Evolutionary conservation across 2,797 vertebrate genomes (phyloP).

Genomic region (Mormyrus hasselquistii): DNA sequence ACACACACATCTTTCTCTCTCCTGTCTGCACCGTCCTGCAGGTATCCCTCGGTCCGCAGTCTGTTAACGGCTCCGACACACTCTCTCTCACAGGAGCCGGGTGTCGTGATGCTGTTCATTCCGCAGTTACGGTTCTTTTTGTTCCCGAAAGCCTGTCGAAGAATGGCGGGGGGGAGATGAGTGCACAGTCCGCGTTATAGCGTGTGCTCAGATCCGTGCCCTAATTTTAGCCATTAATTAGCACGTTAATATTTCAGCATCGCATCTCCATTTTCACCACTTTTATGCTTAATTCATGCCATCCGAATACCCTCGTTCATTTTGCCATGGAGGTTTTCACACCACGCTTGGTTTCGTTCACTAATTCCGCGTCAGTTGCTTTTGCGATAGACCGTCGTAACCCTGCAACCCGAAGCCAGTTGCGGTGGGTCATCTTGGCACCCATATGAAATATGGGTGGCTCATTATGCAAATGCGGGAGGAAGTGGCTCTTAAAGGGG

Average conservation of each 20-base stretch:
- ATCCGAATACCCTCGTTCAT: conserved; percentile 23
- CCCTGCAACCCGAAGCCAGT: not conserved
- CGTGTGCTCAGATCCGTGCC: conserved; percentile 31
- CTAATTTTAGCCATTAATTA: conserved; percentile 51
- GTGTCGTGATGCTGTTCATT: conserved; percentile 32
- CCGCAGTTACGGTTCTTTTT: conserved; percentile 31
- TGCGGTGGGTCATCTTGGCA: not conserved
- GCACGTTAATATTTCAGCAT: conserved; percentile 44
- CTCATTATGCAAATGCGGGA: not conserved
- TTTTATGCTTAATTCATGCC: conserved; percentile 30
- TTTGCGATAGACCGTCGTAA: not conserved
- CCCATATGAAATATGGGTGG: not conserved
- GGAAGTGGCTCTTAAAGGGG: not conserved
- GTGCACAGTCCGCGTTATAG: conserved; percentile 28
- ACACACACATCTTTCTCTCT: not conserved
- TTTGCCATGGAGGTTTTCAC: not conserved
- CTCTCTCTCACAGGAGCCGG: not conserved
- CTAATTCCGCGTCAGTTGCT: not conserved
- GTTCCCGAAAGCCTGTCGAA: conserved; percentile 19
- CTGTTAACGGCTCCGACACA: not conserved
- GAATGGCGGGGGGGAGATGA: conserved; percentile 20
- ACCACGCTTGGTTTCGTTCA: not conserved
- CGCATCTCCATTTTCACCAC: conserved; percentile 36
- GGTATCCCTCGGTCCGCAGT: not conserved
- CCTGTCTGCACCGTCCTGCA: not conserved